phyloP scores from a whole-genome alignment of 2,888 invertebrate genomes.

The Orthosia gracilis region DNA sequence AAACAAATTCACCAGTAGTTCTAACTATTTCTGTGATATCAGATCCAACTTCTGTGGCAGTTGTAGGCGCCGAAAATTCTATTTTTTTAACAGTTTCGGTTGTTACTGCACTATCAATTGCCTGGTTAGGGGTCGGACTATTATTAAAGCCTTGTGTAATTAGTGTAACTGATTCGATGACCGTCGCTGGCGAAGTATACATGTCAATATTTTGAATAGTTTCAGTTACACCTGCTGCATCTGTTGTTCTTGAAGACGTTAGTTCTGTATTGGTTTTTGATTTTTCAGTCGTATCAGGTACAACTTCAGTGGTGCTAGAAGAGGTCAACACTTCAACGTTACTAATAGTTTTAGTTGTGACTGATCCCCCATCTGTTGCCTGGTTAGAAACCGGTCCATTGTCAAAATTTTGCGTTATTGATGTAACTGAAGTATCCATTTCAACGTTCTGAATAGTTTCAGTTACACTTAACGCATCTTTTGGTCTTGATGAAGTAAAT shows the following conservation, averaged over 20 bases:
- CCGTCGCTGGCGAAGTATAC: background rate
- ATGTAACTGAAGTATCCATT: constrained; percentile 14
- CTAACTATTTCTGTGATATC: constrained; percentile 7
- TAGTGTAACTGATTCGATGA: background rate
- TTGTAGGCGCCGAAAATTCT: constrained; percentile 11
- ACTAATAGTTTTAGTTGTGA: background rate
- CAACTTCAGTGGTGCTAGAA: background rate
- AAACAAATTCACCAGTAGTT: background rate
- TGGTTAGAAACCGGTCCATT: background rate
- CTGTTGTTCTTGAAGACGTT: background rate
- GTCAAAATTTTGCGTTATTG: background rate
- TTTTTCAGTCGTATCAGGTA: background rate
- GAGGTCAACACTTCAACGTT: background rate
- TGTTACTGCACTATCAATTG: background rate
- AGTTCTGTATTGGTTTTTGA: background rate
- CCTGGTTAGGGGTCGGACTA: background rate
- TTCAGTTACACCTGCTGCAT: background rate
- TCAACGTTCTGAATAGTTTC: constrained; percentile 11
- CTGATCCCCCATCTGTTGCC: background rate
- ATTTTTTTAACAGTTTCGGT: background rate
- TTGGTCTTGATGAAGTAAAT: background rate
- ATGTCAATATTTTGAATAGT: background rate
- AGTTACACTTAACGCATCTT: constrained; percentile 4
- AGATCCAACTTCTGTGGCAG: background rate
- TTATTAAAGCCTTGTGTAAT: background rate